These are phyloP conservation scores for Orthosia gracilis DNA, from an alignment of 2,888 invertebrate species.

Conservation along the genomic window DNA sequence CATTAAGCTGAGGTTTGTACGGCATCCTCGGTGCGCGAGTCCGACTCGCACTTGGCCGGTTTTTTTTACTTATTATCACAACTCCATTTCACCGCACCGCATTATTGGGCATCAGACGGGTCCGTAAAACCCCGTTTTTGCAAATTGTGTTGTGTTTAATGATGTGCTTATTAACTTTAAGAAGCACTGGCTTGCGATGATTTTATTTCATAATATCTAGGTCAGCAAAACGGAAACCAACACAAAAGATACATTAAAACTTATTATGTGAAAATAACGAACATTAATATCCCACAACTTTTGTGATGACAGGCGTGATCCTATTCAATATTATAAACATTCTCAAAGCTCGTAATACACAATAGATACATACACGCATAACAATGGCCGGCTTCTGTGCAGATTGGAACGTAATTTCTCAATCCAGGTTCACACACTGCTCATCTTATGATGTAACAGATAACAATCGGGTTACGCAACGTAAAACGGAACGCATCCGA, in stretches of 20 bases:
- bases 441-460: constrained; percentile 62
- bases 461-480: constrained; percentile 60
- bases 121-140: too few species aligned
- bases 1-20: too few species aligned
- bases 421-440: constrained; percentile 66
- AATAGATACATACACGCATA: constrained; percentile 38
- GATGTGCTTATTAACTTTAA: not conserved
- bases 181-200: not conserved
- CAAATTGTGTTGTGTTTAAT: too few species aligned
- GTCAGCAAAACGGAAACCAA: constrained; percentile 29
- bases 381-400: constrained; percentile 51
- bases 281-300: constrained; percentile 26
- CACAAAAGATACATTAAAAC: constrained; percentile 43
- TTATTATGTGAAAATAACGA: constrained; percentile 33
- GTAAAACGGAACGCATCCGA: constrained; percentile 63
- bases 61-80: too few species aligned
- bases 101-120: too few species aligned
- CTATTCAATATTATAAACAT: constrained; percentile 35
- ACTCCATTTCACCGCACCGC: too few species aligned
- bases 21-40: too few species aligned
- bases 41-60: too few species aligned
- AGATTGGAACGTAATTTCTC: constrained; percentile 53
- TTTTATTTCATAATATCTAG: constrained; percentile 8
- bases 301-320: constrained; percentile 31
- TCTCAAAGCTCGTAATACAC: constrained; percentile 44